Evolutionary conservation across 1,140 invertebrate species (phyloP), one percentile per base, ranked within the genome.

Genomic region (Dendroctonus ponderosae): DNA sequence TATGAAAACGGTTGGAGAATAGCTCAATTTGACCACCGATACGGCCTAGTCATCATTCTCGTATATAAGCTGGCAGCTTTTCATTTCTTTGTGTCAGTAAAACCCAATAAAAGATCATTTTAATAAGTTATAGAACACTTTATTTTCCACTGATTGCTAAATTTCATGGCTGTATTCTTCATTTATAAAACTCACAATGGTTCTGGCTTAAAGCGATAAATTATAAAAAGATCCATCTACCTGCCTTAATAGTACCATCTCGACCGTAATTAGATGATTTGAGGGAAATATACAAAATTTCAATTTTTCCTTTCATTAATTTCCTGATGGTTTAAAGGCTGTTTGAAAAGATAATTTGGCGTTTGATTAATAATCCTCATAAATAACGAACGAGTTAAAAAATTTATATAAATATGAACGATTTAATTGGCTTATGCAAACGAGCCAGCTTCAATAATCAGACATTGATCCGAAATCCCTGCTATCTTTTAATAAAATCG

Each of bases 101-200:
- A 72, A 70, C 68, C 58, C 58, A 70, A 71, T 68, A 73, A 73
- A 69, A 71, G 65, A 63, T 64, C 67, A 60, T 68, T 68, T 64
- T 73, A 71, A 73, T 73, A 70, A 70, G 70, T 64, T 70, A 62
- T 58, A 66, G 67, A 72, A 72, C 65, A 71, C 68, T 68, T 71
- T 70, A 73, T 73, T 71, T 73, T 70, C 70, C 54, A 64, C 48
- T 62, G 64, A 71, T 71, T 69, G 70, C 61, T 64, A 60, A 64
- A 71, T 73, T 73, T 71, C 70, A 71, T 62, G 70, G 41, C 49
- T 64, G 65, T 69, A 68, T 71, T 68, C 66, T 73, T 66, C 71
- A 68, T 73, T 73, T 73, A 71, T 70, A 71, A 70, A 71, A 71
- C 71, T 71, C 66, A 73, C 71, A 73, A 71, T 71, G 70, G 69